Base-by-base conservation (phyloP, 2,113 vertebrate species). In the Pandion haliaetus region DNA sequence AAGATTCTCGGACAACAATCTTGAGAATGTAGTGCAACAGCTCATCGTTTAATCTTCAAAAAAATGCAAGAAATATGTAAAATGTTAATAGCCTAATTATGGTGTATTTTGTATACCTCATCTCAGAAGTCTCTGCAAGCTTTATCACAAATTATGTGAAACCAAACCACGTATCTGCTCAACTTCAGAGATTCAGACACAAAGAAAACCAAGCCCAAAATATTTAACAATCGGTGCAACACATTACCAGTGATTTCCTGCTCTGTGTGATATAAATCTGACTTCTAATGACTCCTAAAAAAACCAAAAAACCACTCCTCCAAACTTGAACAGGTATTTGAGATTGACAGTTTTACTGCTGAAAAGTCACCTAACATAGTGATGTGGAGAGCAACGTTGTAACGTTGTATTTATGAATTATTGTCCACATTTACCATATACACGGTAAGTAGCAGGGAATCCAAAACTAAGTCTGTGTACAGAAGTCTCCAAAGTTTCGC, bases 21-120 rank as follows among this genome's bases (percentile, higher is more conserved):
- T 99, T 99, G 97, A 99, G 99, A 95, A 99, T 99, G 97, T 98
- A 99, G 97, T 99, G 99, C 98, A 99, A 98, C 89, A 99, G 98
- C 93, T 99, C 99, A 98, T 99, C 99, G 93, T 98, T 99, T 87
- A 99, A 97, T 98, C 99, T 99, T 98, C 81, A 86, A 96, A 81
- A 81, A 95, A 93, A 97, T 65, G 67, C 52, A 97, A 79, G 91
- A 95, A 81, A 98, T 91, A 95, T 40, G 88, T 32, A 47, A 92
- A 93, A 86, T 17, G 45, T 59, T 57, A 90, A 86, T 55, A 32
- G 55, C 12, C 74, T 88, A 54, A 89, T 67, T 62, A 38, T 0
- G 12, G 44, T 7, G 28, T 12, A 9, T 57, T 82, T 77, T 72
- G 13, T 31, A 45, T 6, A 85, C 54, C 61, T 84, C 63, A 82